These are phyloP conservation scores for Phycodurus eques DNA, from an alignment of 2,113 vertebrate genomes.

Conservation along the genomic window DNA sequence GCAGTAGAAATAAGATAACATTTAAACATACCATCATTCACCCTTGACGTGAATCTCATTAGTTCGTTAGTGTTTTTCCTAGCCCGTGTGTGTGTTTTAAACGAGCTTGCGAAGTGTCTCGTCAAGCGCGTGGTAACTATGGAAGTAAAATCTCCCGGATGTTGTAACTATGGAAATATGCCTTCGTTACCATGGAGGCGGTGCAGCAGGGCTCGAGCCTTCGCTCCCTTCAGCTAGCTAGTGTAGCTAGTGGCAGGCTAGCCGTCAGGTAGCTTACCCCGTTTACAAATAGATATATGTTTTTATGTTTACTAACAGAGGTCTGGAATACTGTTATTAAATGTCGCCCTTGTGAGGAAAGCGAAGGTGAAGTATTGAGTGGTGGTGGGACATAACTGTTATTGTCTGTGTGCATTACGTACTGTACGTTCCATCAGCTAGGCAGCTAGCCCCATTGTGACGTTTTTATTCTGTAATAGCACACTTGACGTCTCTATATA, in stretches of 20 bases:
- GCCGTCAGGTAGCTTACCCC: neutral
- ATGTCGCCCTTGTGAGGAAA: slow-evolving; percentile 33
- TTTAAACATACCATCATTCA: slow-evolving; percentile 1
- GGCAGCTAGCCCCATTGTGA: neutral
- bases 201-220: slow-evolving; percentile 10
- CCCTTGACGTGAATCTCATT: too few relatives aligned
- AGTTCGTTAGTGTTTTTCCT: neutral
- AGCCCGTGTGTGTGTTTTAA: neutral
- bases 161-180: slow-evolving; percentile 49
- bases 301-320: neutral
- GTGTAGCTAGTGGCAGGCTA: slow-evolving; percentile 6
- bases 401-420: slow-evolving; percentile 19
- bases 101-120: neutral
- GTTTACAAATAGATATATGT: neutral
- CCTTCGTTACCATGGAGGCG: slow-evolving; percentile 51
- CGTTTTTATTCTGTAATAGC: neutral
- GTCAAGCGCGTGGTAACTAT: slow-evolving; percentile 31
- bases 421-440: neutral
- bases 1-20: neutral
- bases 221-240: slow-evolving; percentile 35
- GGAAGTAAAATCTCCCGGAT: slow-evolving; percentile 52
- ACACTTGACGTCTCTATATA: neutral
- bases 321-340: neutral
- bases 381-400: slow-evolving; percentile 40
- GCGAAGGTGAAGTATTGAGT: slow-evolving; percentile 34